Conservation (phyloP, 2,113 vertebrate genomes). For the Hemicordylus capensis region DNA sequence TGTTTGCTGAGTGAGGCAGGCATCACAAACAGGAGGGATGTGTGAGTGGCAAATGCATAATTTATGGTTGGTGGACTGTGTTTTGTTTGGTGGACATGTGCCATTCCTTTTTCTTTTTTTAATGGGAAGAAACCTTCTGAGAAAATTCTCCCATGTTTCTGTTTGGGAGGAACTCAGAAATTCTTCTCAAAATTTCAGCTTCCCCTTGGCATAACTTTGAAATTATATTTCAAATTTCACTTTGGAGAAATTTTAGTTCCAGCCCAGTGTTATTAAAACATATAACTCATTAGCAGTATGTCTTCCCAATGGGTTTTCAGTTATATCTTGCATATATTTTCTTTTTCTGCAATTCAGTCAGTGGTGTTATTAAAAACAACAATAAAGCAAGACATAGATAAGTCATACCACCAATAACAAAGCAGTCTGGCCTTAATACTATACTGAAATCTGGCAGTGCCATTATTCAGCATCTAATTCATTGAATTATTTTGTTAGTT, state of each 20-base stretch:
- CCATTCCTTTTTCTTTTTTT: no score
- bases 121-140: background rate
- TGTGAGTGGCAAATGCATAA: no score
- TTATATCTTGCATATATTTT: conserved; percentile 14
- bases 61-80: no score
- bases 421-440: background rate
- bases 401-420: background rate
- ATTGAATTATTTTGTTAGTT: conserved; percentile 5
- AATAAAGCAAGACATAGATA: background rate
- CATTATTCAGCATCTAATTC: conserved; percentile 26
- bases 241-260: no score
- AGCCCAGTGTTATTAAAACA: no score
- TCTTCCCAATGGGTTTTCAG: conserved; percentile 29
- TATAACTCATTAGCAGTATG: background rate
- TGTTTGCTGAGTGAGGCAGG: no score
- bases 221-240: no score
- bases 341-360: conserved; percentile 20
- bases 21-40: no score
- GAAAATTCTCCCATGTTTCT: no score
- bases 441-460: background rate
- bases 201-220: no score
- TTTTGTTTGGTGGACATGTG: background rate
- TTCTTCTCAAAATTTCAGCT: no score
- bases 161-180: no score
- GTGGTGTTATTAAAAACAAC: background rate